Evolutionary conservation across 2,797 vertebrate genomes (phyloP).

Genomic region (Meriones psammophilus): DNA sequence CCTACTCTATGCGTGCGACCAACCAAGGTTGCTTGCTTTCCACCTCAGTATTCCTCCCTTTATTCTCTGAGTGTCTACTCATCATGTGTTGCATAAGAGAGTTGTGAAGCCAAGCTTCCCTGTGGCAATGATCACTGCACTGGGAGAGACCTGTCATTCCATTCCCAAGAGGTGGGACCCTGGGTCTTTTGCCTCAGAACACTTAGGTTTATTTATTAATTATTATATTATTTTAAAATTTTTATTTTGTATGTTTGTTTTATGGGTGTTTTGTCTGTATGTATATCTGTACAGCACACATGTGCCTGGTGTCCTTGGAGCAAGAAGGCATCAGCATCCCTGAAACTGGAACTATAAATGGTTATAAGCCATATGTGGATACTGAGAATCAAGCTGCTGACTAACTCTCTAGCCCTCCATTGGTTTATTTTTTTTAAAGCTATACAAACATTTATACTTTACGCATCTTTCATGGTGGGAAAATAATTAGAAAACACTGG

Average conservation of each 20-base stretch:
- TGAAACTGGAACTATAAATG: neutral
- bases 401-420: neutral
- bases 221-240: neutral
- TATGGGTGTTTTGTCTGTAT: neutral
- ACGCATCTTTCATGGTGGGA: neutral
- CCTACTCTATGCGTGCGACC: neutral
- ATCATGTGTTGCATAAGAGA: neutral
- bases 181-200: neutral
- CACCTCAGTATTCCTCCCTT: accelerated
- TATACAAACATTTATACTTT: neutral
- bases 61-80: neutral
- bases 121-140: neutral
- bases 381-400: neutral
- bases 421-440: neutral
- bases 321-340: neutral
- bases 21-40: neutral
- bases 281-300: neutral
- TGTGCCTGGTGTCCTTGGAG: neutral
- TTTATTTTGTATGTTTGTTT: neutral
- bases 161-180: neutral
- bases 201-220: neutral
- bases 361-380: neutral
- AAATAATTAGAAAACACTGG: neutral
- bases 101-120: neutral
- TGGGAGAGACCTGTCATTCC: no score